Base-by-base conservation (phyloP, 2,113 vertebrate species). In the Pseudorhombus dupliciocellatus region DNA sequence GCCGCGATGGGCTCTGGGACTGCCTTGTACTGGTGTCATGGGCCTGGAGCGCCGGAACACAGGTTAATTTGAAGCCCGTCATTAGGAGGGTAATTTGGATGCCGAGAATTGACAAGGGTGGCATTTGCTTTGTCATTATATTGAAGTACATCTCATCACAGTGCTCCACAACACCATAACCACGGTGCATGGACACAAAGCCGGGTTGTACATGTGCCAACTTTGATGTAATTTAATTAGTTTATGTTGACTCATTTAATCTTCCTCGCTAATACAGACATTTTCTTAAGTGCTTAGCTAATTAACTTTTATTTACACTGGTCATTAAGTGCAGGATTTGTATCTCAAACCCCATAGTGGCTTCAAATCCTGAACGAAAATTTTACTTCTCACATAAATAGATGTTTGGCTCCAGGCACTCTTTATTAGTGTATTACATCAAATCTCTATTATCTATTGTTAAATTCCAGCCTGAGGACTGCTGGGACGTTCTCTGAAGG, bases 41-140 rank as follows among this genome's bases (percentile, higher is more conserved):
- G 70, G 74, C 61, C 67, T 71, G 60, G 18, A 70, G 77, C 18
- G 28, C 68, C 64, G 12, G 55, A 64, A 65, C 53, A 61, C 80
- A 79, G 80, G 80, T 77, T 90, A 72, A 92, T 89, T 87, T 79
- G 46, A 79, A 57, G 64, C 34, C 73, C 31, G 21, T 78, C 79
- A 50, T 50, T 50, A 50, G 46, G 7, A 66, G 60, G 64, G 79
- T 56, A 80, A 79, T 87, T 82, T 72, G 57, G 66, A 63, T 20
- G 51, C 62, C 26, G 74, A 77, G 80, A 66, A 73, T 73, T 60
- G 79, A 79, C 80, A 73, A 74, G 75, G 75, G 76, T 79, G 37
- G 77, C 77, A 74, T 81, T 79, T 79, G 50, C 70, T 71, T 12
- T 78, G 61, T 5, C 48, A 69, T 40, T 68, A 70, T 28, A 20